Evolutionary conservation across 1,140 invertebrate genomes (phyloP).

Genomic region (Drosophila takahashii): DNA sequence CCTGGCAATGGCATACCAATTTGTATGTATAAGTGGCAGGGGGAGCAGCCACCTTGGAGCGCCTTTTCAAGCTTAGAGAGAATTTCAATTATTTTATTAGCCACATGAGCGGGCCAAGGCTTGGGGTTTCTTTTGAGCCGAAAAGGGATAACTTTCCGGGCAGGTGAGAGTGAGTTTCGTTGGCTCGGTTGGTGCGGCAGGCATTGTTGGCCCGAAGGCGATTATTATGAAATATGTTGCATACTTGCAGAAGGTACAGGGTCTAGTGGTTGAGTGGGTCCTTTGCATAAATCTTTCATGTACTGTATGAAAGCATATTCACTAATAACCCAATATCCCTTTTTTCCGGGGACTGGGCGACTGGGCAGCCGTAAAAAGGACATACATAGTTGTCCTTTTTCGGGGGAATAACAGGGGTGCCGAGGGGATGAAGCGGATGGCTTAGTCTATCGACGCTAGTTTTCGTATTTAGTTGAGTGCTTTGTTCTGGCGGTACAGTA

Average conservation of each 20-base stretch:
- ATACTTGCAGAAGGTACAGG: conserved; percentile 37
- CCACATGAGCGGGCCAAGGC: conserved; percentile 62
- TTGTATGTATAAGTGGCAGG: conserved; percentile 26
- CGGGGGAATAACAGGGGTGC: neutral
- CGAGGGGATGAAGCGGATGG: neutral
- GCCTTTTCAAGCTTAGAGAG: conserved; percentile 58
- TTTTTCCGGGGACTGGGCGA: conserved; percentile 44
- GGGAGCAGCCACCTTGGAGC: conserved; percentile 8
- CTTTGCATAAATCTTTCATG: conserved; percentile 76
- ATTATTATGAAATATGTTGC: conserved; percentile 79
- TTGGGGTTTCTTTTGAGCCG: conserved; percentile 52
- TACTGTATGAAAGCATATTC: conserved; percentile 76
- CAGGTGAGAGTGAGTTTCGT: conserved; percentile 54
- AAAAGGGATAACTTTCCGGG: conserved; percentile 62
- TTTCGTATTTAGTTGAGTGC: conserved; percentile 78
- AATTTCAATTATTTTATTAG: conserved; percentile 83
- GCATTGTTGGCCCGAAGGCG: conserved; percentile 74
- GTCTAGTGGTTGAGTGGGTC: conserved; percentile 40
- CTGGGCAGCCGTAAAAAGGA: conserved; percentile 61
- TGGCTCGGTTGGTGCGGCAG: conserved; percentile 28
- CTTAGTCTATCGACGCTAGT: conserved; percentile 59
- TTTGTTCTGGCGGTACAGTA: conserved; percentile 47
- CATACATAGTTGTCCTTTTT: conserved; percentile 21
- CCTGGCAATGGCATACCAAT: conserved; percentile 46
- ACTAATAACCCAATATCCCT: conserved; percentile 80